These are phyloP conservation scores for Apotomis capreana DNA, from an alignment of 2,888 invertebrate genomes.

Conservation along the genomic window DNA sequence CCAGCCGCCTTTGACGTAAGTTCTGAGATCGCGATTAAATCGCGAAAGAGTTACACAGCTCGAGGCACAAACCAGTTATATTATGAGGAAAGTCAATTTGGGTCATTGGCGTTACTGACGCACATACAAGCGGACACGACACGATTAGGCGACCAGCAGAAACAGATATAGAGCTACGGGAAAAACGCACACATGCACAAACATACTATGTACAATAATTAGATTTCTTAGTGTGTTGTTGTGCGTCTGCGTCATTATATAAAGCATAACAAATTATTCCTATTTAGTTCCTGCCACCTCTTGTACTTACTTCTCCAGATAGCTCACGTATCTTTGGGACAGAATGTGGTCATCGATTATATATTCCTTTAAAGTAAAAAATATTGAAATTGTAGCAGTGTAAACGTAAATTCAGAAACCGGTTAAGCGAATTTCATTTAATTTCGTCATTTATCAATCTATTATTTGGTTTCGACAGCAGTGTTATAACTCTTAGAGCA, in stretches of 20 bases:
- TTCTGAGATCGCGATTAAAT: not conserved
- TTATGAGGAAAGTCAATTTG: conserved; percentile 26
- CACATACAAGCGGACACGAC: not conserved
- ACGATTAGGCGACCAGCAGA: not conserved
- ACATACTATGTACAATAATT: not conserved
- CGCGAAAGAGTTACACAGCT: conserved; percentile 3
- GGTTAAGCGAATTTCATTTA: too few species aligned
- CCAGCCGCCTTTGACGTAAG: not conserved
- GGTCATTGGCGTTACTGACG: conserved; percentile 22
- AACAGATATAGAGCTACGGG: not conserved
- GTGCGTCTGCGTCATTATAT: not conserved
- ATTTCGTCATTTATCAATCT: too few species aligned
- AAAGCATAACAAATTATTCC: too few species aligned
- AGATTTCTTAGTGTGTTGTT: not conserved
- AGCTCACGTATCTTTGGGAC: too few species aligned
- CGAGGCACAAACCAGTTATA: conserved; percentile 13
- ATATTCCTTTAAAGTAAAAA: too few species aligned
- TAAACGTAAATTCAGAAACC: too few species aligned
- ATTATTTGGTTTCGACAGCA: too few species aligned
- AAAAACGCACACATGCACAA: not conserved
- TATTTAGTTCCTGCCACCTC: too few species aligned
- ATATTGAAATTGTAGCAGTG: too few species aligned
- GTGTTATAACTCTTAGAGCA: too few species aligned
- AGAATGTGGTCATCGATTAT: too few species aligned
- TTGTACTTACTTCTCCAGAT: too few species aligned